Evolutionary conservation across 2,888 invertebrate genomes (phyloP).

Genomic region (Xestia xanthographa): DNA sequence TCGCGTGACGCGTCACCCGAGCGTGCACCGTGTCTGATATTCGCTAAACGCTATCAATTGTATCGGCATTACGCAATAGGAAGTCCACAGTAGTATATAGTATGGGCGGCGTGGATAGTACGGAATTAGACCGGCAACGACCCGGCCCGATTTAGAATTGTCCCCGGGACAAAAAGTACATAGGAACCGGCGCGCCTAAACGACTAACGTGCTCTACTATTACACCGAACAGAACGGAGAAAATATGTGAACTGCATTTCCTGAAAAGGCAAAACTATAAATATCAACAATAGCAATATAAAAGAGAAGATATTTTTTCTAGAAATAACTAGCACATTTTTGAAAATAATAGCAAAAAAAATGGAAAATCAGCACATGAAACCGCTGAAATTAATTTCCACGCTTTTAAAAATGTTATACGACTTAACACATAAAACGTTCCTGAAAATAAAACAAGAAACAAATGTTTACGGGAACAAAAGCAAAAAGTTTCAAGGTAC

Average conservation of each 20-base stretch:
- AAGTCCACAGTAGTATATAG: constrained; percentile 77
- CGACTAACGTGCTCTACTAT: constrained; percentile 71
- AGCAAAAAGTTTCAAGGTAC: constrained; percentile 32
- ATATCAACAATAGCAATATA: neutral
- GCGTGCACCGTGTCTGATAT: constrained; percentile 56
- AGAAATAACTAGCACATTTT: too few species aligned
- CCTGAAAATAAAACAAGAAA: constrained; percentile 23
- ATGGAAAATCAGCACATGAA: neutral
- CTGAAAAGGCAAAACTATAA: neutral
- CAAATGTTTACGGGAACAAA: constrained; percentile 39
- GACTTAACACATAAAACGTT: constrained; percentile 1
- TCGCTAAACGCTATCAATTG: constrained; percentile 73
- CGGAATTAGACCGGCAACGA: constrained; percentile 85
- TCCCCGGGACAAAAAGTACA: constrained; percentile 86
- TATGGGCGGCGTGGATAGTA: constrained; percentile 68
- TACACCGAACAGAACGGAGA: constrained; percentile 60
- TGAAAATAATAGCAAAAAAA: constrained; percentile 5
- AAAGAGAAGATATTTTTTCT: neutral
- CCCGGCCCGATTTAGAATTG: constrained; percentile 86
- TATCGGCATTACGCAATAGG: constrained; percentile 84
- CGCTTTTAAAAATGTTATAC: constrained; percentile 21
- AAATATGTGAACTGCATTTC: neutral
- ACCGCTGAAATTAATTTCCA: neutral
- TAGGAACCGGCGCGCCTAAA: constrained; percentile 80
- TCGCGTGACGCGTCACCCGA: constrained; percentile 22